Evolutionary conservation across 2,797 vertebrate genomes (phyloP).

Genomic region (Megaceryle alcyon): DNA sequence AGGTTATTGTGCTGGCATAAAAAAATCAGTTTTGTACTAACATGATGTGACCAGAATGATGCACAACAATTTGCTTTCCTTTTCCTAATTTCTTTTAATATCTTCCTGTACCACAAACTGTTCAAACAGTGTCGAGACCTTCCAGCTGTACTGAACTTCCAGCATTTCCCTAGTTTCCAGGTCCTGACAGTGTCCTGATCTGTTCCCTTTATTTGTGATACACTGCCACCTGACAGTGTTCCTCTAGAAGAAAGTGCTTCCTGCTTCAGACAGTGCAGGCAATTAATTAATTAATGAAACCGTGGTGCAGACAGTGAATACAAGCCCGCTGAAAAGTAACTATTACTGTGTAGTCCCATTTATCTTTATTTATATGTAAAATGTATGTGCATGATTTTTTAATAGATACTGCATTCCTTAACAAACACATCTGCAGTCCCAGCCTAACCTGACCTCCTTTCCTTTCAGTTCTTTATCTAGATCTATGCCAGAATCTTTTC

Average conservation of each 20-base stretch:
- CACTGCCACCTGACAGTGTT: not conserved
- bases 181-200: not conserved
- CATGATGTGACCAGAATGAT: not conserved
- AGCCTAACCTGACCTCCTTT: not conserved
- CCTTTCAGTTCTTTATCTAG: not conserved
- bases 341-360: not conserved
- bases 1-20: not conserved
- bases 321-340: not conserved
- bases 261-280: not conserved
- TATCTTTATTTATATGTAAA: not conserved
- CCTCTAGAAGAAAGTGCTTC: not conserved
- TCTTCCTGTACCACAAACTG: not conserved
- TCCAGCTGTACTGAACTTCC: not conserved
- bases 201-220: not conserved
- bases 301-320: not conserved
- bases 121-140: not conserved
- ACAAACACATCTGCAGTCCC: not conserved
- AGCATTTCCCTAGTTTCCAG: not conserved
- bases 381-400: not conserved
- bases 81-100: not conserved
- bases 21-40: not conserved
- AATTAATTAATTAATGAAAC: not conserved
- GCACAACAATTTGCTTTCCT: not conserved
- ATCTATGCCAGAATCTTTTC: not conserved
- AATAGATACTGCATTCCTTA: not conserved